Evolutionary conservation across 2,888 invertebrate genomes (phyloP), one percentile per base, ranked within the genome.

Genomic region (Oligia fasciuncula): DNA sequence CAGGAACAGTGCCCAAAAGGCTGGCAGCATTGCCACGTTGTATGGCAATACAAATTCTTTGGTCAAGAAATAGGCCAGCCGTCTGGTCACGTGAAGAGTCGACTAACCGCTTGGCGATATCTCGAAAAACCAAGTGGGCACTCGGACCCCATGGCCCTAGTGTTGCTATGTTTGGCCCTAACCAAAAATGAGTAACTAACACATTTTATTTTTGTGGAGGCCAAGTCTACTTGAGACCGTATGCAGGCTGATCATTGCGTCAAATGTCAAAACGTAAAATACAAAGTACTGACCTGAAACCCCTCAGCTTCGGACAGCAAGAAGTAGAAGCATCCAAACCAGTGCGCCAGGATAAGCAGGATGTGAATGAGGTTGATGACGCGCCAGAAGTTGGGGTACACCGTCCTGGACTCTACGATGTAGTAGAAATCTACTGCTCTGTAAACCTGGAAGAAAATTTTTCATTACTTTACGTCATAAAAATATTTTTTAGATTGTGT

Each of bases 321-420:
- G 96, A 98, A 99, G 97, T 99, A 99, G 97, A 99, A 99, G 95
- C 99, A 99, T 78, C 99, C 99, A 94, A 99, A 99, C 99, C 99
- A 99, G 94, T 99, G 99, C 73, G 99, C 99, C 91, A 99, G 97
- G 92, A 99, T 98, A 90, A 99, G 98, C 87, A 99, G 97, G 91
- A 99, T 99, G 95, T 99, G 99, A 89, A 99, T 99, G 85, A 99
- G 97, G 97, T 99, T 99, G 92, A 99, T 98, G 87, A 99, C 99
- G 29, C 99, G 97, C 98, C 99, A 99, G 94, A 99, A 97, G 97
- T 99, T 99, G 46, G 99, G 99, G 96, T 99, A 99, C 80, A 99
- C 98, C 9, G 99, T 99, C 90, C 99, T 97, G 73, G 99, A 99
- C 95, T 99, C 99, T 91, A 99, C 99, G 97, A 99, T 99, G 96